Conservation (phyloP, 2,113 vertebrate genomes). For the Mugil cephalus region DNA sequence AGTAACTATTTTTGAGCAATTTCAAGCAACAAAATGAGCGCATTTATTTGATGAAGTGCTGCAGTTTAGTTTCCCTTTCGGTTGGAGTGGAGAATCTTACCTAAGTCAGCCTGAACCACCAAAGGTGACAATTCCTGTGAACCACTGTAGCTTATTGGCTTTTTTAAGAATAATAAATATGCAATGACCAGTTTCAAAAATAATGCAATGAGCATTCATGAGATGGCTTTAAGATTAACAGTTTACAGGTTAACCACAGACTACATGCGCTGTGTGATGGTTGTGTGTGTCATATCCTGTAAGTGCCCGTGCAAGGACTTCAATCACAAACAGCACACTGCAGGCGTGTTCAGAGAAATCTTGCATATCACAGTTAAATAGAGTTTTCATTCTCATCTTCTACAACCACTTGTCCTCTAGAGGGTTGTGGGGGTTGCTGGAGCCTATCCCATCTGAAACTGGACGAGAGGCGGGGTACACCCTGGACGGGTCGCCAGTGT, state of each 20-base stretch:
- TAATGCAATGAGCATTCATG: not conserved
- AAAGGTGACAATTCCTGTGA: not conserved
- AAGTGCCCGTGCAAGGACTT: not conserved
- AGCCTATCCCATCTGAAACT: no score
- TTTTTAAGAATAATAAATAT: not conserved
- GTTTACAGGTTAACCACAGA: conserved; percentile 44
- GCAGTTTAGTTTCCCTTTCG: not conserved
- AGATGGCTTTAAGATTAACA: conserved; percentile 13
- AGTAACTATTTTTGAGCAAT: no score
- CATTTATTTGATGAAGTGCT: not conserved
- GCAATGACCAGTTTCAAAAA: not conserved
- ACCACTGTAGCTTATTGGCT: not conserved
- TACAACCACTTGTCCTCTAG: no score
- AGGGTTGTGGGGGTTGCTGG: no score
- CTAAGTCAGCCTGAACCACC: no score
- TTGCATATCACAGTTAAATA: not conserved
- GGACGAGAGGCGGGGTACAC: no score
- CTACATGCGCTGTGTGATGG: conserved; percentile 20
- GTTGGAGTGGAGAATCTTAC: no score
- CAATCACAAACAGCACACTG: conserved; percentile 1
- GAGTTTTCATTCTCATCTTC: no score
- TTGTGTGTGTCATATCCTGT: conserved; percentile 36
- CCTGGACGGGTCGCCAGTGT: no score
- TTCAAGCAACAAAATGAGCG: not conserved
- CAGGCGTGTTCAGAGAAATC: not conserved